Base-by-base conservation (phyloP, 2,113 vertebrate genomes). In the Coracopsis vasa region DNA sequence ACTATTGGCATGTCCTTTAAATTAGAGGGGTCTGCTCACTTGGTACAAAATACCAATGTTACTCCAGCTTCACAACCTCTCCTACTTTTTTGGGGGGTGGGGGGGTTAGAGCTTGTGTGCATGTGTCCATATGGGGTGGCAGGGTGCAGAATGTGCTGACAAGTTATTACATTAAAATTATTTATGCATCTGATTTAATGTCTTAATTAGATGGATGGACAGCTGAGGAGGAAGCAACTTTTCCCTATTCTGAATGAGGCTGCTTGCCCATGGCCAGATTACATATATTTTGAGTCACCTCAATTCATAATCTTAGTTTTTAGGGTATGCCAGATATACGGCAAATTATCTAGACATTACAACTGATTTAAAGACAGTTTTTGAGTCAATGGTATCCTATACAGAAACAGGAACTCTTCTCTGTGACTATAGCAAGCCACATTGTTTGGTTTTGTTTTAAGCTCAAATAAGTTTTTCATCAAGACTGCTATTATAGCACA, bases 81-180 rank as follows among this genome's bases (percentile, higher is more conserved):
- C 20, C 33, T 60, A 29, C 1, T 45, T 88, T 84, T 75, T 48
- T 41, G 41, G 41, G 41, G 41, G 41, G 41, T 50, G 48, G 48
- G 53, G 17, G n/a, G 4, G 5, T 1, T 8, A 74, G 35, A 6
- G 3, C 10, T 90, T 3, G 1, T 12, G 3, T 29, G 9, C 19
- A 13, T 20, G 17, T 62, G 16, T 14, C 16, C 50, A 0, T 41
- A 11, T 28, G 10, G 17, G 6, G 12, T 37, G 20, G 9, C 12
- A 91, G 5, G 14, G 7, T 54, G 25, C 21, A 21, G 13, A 74
- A 84, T 70, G 15, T 10, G 13, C 6, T 50, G 78, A 64, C 11
- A 39, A 27, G 4, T 25, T 42, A 16, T 27, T 66, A 44, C 20
- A 70, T 58, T 48, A 45, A 74, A 71, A 73, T 89, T 80, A 41